Evolutionary conservation across 2,888 invertebrate species (phyloP).

Genomic region (Phaedon cochleariae): DNA sequence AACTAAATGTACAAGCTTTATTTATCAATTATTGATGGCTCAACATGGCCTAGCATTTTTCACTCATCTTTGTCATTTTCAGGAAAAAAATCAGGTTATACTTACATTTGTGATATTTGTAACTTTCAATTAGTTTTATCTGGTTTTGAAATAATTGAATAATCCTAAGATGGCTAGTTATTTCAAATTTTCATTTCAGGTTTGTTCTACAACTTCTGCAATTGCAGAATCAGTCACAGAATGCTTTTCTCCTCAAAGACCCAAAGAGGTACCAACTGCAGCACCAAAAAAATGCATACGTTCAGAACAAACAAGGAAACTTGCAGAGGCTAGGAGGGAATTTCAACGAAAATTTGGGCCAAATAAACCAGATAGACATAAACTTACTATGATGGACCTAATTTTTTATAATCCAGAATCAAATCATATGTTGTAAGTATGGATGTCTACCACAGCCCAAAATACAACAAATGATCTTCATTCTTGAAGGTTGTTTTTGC

Average conservation of each 20-base stretch:
- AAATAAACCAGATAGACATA: conserved; percentile 69
- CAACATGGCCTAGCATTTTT: too few species aligned
- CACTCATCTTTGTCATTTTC: too few species aligned
- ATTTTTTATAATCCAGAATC: conserved; percentile 88
- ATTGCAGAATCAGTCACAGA: conserved; percentile 43
- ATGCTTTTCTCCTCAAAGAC: conserved; percentile 40
- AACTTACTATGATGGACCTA: conserved; percentile 89
- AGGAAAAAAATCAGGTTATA: too few species aligned
- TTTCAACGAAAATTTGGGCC: conserved; percentile 65
- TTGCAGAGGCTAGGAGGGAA: conserved; percentile 66
- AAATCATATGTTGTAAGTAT: conserved; percentile 76
- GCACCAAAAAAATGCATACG: conserved; percentile 52
- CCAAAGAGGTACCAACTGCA: conserved; percentile 41
- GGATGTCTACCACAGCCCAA: background rate
- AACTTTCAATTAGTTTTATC: too few species aligned
- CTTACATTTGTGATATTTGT: too few species aligned
- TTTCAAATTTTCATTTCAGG: conserved; percentile 40
- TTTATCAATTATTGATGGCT: too few species aligned
- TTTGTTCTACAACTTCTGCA: conserved; percentile 54
- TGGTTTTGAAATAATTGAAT: background rate
- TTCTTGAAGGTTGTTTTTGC: too few species aligned
- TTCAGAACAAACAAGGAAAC: conserved; percentile 64
- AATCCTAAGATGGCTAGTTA: background rate
- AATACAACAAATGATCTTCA: background rate
- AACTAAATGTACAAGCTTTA: too few species aligned